Evolutionary conservation across 2,797 vertebrate species (phyloP), one percentile per base, ranked within the genome.

Genomic region (Numenius phaeopus): DNA sequence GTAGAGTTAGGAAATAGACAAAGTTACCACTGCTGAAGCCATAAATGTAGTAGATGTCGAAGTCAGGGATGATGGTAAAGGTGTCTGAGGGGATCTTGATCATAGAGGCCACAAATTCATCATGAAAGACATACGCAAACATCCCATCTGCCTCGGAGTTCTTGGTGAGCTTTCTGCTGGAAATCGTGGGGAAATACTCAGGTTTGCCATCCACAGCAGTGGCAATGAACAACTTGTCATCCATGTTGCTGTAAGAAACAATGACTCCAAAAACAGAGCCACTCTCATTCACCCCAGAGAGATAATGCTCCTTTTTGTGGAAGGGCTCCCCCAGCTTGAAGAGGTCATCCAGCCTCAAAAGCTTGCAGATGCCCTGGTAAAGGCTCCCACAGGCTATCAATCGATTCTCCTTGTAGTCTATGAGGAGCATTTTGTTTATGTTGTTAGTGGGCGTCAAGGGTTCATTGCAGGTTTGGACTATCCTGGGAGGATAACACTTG

Each of bases 51-150:
- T 99, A 99, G 87, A 99, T 99, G 86, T 99, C 99, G 34, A 99
- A 99, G 97, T 99, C 99, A 0, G 99, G 99, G 95, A 99, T 99
- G 86, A 99, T 98, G 3, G 99, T 99, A 93, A 99, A 99, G 16
- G 99, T 99, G 80, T 99, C 99, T 0, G 99, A 99, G 7, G 99
- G 99, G 96, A 99, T 99, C 96, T 99, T 99, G 95, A 99, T 99
- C 99, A 99, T 99, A 2, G 99, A 99, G 54, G 99, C 99, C 96
- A 99, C 99, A 97, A 99, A 99, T 95, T 99, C 99, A 3, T 99
- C 99, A 0, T 99, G 99, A 98, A 99, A 99, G 97, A 99, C 99
- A 0, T 99, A 99, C 0, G 99, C 99, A 32, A 99, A 99, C 99
- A 99, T 99, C 92, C 99, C 99, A 5, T 99, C 99, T 3, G 99